Base-by-base conservation (phyloP, 2,113 vertebrate genomes). In the Eulacestoma nigropectus region DNA sequence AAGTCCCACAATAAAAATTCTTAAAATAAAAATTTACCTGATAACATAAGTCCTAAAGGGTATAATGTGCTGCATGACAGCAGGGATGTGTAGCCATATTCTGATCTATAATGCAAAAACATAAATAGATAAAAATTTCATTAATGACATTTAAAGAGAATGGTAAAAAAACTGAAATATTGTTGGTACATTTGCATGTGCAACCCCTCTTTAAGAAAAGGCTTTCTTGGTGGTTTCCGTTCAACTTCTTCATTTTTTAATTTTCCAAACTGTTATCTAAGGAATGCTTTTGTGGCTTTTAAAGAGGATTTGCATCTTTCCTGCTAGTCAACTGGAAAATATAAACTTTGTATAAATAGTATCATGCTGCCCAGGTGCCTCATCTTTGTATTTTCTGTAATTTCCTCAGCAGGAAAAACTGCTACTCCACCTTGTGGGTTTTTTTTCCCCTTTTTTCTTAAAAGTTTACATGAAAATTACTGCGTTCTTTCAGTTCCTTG, bases 1-100 rank as follows among this genome's bases (percentile, higher is more conserved):
- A 75, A 90, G 68, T 33, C 47, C 64, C 79, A 76, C 33, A 32
- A 80, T 39, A 79, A 68, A 84, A 84, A 74, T 5, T 63, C 42
- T 93, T 88, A 70, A 89, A 89, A 93, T 63, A 67, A 87, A 94
- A 84, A 93, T 95, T 98, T 97, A 99, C 99, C 99, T 99, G 98
- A 99, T 99, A 92, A 99, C 99, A 3, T 99, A 99, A 46, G 99
- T 99, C 97, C 99, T 99, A 98, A 99, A 99, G 63, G 99, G 99
- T 95, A 99, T 99, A 97, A 99, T 99, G 97, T 99, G 99, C 98
- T 99, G 99, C 99, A 99, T 99, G 96, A 99, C 99, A 83, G 99
- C 99, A 91, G 99, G 99, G 95, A 99, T 99, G 98, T 99, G 99
- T 92, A 99, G 97, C 99, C 99, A 99, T 98, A 99, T 99, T 97